phyloP scores from a whole-genome alignment of 2,797 vertebrate genomes.

The Spinibarbus caldwelli region DNA sequence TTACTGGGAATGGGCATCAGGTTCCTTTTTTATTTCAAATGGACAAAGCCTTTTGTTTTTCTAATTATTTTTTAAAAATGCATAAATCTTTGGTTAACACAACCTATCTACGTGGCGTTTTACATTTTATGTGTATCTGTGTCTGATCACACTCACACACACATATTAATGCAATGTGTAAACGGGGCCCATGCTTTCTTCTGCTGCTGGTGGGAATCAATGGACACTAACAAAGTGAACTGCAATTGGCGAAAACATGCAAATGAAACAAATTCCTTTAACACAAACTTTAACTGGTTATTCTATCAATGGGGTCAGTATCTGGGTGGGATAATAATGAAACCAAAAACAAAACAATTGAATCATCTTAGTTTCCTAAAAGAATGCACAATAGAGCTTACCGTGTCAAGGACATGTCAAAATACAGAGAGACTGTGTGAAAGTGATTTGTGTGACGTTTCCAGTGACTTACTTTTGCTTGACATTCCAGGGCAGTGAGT shows the following conservation, averaged over 20 bases:
- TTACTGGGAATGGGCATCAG: neutral
- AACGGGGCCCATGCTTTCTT: conserved; percentile 9
- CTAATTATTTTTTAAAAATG: neutral
- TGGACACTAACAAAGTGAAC: conserved; percentile 39
- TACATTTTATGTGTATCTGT: neutral
- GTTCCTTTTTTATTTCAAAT: neutral
- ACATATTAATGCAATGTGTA: neutral
- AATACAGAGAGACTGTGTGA: conserved; percentile 51
- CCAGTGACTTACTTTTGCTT: conserved; percentile 23
- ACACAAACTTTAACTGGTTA: conserved; percentile 35
- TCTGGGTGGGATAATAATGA: conserved; percentile 50
- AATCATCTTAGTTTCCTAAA: conserved; percentile 55
- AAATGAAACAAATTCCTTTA: conserved; percentile 41
- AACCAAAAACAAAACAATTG: conserved; percentile 64
- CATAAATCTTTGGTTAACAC: neutral
- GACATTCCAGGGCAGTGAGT: conserved; percentile 4
- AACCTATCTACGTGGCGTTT: neutral
- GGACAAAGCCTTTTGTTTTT: neutral
- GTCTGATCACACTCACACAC: neutral
- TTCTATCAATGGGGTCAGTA: conserved; percentile 37
- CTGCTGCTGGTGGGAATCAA: neutral
- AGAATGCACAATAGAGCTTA: conserved; percentile 61
- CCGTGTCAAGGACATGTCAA: conserved; percentile 62
- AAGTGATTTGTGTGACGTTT: conserved; percentile 51
- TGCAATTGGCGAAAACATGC: conserved; percentile 52